These are phyloP conservation scores for Hemaris fuciformis DNA, from an alignment of 2,888 invertebrate species.

Conservation along the genomic window DNA sequence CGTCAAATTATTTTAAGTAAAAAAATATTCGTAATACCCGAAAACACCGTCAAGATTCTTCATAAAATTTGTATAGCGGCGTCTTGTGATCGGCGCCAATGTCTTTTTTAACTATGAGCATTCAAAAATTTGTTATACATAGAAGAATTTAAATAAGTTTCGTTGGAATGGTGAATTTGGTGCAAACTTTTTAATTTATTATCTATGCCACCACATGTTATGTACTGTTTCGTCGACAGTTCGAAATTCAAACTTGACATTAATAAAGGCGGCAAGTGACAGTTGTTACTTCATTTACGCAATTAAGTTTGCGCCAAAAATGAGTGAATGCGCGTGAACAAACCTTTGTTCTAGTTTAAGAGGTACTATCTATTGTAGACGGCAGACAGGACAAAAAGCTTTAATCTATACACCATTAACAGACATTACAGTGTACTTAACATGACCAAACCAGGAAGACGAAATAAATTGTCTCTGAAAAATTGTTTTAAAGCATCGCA, in stretches of 20 bases:
- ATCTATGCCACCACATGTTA: not conserved
- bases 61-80: not conserved
- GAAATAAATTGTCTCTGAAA: not conserved
- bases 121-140: not conserved
- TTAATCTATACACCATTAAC: constrained; percentile 11
- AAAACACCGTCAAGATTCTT: not conserved
- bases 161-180: constrained; percentile 10
- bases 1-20: not conserved
- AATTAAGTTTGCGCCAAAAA: constrained; percentile 10
- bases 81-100: not conserved
- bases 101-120: not conserved
- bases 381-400: constrained; percentile 21
- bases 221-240: not conserved
- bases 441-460: not conserved
- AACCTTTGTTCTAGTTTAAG: constrained; percentile 18
- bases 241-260: not conserved
- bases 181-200: constrained; percentile 7
- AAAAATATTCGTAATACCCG: not conserved
- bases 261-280: not conserved
- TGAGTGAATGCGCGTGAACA: constrained; percentile 15
- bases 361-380: constrained; percentile 21
- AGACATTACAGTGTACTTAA: constrained; percentile 7
- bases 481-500: not conserved
- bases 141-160: not conserved
- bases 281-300: not conserved